Conservation (phyloP, 2,888 invertebrate species). For the Monopis laevigella region DNA sequence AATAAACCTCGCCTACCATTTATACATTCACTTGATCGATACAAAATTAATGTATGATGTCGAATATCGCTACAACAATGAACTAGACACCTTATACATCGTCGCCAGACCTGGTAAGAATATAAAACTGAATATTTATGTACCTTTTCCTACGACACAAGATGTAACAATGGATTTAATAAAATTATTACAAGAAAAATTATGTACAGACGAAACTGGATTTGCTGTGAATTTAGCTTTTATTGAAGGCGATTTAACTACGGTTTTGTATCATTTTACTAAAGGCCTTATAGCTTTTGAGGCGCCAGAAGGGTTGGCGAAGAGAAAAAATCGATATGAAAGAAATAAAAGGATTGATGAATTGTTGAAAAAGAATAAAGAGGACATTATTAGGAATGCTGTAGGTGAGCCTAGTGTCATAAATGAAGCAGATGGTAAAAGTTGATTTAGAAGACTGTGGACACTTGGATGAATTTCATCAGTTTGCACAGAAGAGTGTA, state of each 20-base stretch:
- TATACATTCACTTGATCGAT: slow-evolving; percentile 53
- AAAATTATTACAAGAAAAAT: slow-evolving; percentile 45
- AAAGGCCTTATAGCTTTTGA: slow-evolving; percentile 39
- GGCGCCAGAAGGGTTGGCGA: slow-evolving; percentile 29
- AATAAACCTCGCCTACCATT: slow-evolving; percentile 45
- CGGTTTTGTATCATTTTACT: slow-evolving; percentile 53
- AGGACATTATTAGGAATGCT: slow-evolving; percentile 42
- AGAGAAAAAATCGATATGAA: slow-evolving; percentile 36
- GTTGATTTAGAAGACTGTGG: no score
- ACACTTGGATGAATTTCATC: no score
- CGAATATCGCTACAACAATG: slow-evolving; percentile 53
- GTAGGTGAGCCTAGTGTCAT: slow-evolving; percentile 35
- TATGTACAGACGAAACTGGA: slow-evolving; percentile 54
- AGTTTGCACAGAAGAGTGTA: no score
- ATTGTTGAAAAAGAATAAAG: slow-evolving; percentile 42
- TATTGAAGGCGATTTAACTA: slow-evolving; percentile 50
- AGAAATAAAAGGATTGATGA: slow-evolving; percentile 43
- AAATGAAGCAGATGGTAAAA: background rate
- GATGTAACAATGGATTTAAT: slow-evolving; percentile 41
- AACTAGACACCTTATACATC: slow-evolving; percentile 49
- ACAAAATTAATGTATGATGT: slow-evolving; percentile 58
- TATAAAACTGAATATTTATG: slow-evolving; percentile 51
- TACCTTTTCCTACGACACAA: slow-evolving; percentile 42
- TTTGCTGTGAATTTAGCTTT: slow-evolving; percentile 49
- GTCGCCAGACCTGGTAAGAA: slow-evolving; percentile 46